A percentile compares a stretch with the other conserved stretches of the same genome.
phyloP scores from a whole-genome alignment of 2,888 invertebrate species.

The Lordiphosa andalusiaca region DNA sequence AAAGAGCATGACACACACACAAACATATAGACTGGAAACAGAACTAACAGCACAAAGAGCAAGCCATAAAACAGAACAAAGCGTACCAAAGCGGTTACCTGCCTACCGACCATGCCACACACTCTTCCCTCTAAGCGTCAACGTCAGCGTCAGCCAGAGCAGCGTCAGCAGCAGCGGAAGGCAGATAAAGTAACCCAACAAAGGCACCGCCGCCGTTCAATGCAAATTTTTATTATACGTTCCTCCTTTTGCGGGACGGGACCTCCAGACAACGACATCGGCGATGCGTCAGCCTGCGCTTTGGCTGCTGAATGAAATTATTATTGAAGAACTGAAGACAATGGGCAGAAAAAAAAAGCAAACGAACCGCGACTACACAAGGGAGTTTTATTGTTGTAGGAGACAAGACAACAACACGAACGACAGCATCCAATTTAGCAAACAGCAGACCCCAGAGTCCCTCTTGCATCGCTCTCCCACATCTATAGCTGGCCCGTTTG shows the following conservation, averaged over 20 bases:
- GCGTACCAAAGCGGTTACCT: slow-evolving; percentile 6
- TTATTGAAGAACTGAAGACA: slow-evolving; percentile 61
- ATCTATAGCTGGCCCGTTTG: slow-evolving; percentile 8
- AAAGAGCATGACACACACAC: slow-evolving; percentile 58
- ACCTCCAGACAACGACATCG: slow-evolving; percentile 14
- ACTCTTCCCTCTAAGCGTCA: slow-evolving; percentile 23
- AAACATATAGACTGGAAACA: slow-evolving; percentile 24
- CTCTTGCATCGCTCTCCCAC: slow-evolving; percentile 26
- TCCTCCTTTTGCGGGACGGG: not conserved
- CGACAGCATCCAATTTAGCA: slow-evolving; percentile 65
- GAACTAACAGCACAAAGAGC: slow-evolving; percentile 11
- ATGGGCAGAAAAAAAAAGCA: slow-evolving; percentile 38
- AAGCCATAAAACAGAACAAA: slow-evolving; percentile 15
- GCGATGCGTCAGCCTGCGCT: slow-evolving; percentile 44
- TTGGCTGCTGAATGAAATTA: slow-evolving; percentile 55
- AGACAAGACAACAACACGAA: slow-evolving; percentile 17
- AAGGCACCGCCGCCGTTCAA: slow-evolving; percentile 22
- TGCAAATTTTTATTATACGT: slow-evolving; percentile 38
- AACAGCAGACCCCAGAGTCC: slow-evolving; percentile 29
- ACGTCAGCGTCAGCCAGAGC: slow-evolving; percentile 4
- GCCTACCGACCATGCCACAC: not conserved
- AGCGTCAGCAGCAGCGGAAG: slow-evolving; percentile 22
- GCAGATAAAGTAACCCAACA: slow-evolving; percentile 19
- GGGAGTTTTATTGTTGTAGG: slow-evolving; percentile 52
- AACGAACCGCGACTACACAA: slow-evolving; percentile 40